Conservation (phyloP, 2,113 vertebrate genomes). For the Falcunculus frontatus region DNA sequence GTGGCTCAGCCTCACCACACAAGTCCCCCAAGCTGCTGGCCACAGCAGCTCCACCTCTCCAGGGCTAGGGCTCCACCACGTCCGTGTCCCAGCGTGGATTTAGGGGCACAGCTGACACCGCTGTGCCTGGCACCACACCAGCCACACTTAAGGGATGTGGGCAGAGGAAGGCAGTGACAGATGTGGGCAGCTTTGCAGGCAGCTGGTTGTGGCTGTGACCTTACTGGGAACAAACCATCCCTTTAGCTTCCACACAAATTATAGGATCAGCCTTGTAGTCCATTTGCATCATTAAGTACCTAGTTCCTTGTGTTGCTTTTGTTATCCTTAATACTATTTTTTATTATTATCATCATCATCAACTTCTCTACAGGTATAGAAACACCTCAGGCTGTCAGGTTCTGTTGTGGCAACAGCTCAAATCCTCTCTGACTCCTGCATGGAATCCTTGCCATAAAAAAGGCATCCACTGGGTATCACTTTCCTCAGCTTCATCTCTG, state of each 20-base stretch:
- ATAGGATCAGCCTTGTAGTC: not conserved
- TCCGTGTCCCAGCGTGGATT: not conserved
- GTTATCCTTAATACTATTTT: not conserved
- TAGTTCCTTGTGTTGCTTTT: not conserved
- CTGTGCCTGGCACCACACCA: rapidly evolving
- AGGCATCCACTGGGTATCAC: not conserved
- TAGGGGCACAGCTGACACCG: not conserved
- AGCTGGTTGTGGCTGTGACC: not conserved
- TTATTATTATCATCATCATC: not conserved
- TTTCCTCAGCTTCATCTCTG: not conserved
- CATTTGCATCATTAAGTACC: not conserved
- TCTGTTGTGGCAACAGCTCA: not conserved
- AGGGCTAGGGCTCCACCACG: rapidly evolving
- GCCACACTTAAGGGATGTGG: not conserved
- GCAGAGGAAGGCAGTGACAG: not conserved
- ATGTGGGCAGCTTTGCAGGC: not conserved
- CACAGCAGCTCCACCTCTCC: not conserved
- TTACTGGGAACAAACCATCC: not conserved
- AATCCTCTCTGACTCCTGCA: not conserved
- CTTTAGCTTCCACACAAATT: not conserved
- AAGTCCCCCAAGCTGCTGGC: not conserved
- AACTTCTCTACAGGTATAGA: not conserved
- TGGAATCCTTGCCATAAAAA: not conserved
- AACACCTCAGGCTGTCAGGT: not conserved
- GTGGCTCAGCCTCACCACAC: not conserved